A percentile compares a stretch with the other conserved stretches of the same genome.
Evolutionary conservation across 1,140 invertebrate species (phyloP).

Genomic region (Trichogramma pretiosum): DNA sequence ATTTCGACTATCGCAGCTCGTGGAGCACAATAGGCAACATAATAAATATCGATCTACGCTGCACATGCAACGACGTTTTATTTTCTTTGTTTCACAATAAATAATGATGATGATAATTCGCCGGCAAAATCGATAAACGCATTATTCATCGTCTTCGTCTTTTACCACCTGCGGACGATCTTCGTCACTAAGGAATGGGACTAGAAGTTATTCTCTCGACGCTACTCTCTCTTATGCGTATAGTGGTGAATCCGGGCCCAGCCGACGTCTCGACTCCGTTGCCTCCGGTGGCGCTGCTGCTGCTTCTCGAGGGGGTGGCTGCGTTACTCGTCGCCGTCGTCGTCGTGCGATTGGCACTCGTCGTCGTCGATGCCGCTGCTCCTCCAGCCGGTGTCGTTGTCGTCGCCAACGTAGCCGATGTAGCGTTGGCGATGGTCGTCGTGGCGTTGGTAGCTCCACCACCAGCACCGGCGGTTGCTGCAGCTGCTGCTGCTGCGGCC

Average conservation of each 20-base stretch:
- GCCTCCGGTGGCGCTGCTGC: slow-evolving; percentile 23
- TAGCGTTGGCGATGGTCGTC: neutral
- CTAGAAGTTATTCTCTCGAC: slow-evolving; percentile 46
- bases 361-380: slow-evolving; percentile 7
- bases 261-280: slow-evolving; percentile 27
- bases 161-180: no score
- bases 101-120: no score
- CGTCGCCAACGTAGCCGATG: slow-evolving; percentile 20
- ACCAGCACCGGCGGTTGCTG: slow-evolving; percentile 11
- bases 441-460: slow-evolving; percentile 7
- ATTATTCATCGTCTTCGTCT: no score
- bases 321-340: slow-evolving; percentile 15
- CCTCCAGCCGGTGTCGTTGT: slow-evolving; percentile 14
- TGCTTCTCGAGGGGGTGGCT: slow-evolving; percentile 14
- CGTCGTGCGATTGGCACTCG: slow-evolving; percentile 19
- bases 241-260: slow-evolving; percentile 38
- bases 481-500: no score
- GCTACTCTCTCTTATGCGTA: slow-evolving; percentile 44
- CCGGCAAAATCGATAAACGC: no score
- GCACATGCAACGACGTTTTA: no score
- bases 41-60: no score
- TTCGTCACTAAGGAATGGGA: slow-evolving; percentile 47
- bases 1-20: no score
- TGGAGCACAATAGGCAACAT: no score
- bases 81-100: no score